Evolutionary conservation across 1,140 invertebrate species (phyloP), one percentile per base, ranked within the genome.

Genomic region (Macrocentrus cingulum): DNA sequence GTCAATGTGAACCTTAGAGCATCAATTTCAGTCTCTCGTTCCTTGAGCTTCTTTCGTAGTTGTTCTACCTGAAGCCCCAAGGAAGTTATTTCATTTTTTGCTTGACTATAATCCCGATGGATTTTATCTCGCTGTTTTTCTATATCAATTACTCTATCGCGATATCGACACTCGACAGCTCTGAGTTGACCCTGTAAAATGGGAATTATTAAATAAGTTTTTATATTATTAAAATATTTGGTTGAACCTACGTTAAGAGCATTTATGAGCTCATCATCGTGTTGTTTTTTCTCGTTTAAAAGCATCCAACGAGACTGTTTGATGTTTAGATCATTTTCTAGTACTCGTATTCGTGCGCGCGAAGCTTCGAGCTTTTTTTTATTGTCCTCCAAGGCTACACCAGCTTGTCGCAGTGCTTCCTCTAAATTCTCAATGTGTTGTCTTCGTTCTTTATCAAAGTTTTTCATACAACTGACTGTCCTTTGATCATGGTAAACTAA

Each of bases 311-410:
- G 83, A 18, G 75, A 73, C 60, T 80, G 81, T 1, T 81, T 62
- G 0, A 61, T 64, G 2, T 66, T 73, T 1, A 77, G 60, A 54
- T 87, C 84, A 44, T 79, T 81, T 63, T 85, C 83, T 7, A 87
- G 68, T 55, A 83, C 82, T 67, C 79, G 81, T 36, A 81, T 81
- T 62, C 84, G 78, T 34, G 84, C 82, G 62, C 70, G 80, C 2
- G 79, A 69, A 7, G 77, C 81, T 6, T 86, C 84, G 1, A 85
- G 59, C 69, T 85, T 87, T 36, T 76, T 84, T 48, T 82, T 84
- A 3, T 82, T 60, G 0, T 83, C 77, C 13, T 81, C 78, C 19
- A 82, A 42, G 0, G 70, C 66, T 11, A 52, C 45, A 58, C 76
- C 75, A 29, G 61, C 64, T 25, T 65, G 69, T 45, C 62, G 66